phyloP scores from a whole-genome alignment of 2,888 invertebrate genomes.

The Agonopterix arenella region DNA sequence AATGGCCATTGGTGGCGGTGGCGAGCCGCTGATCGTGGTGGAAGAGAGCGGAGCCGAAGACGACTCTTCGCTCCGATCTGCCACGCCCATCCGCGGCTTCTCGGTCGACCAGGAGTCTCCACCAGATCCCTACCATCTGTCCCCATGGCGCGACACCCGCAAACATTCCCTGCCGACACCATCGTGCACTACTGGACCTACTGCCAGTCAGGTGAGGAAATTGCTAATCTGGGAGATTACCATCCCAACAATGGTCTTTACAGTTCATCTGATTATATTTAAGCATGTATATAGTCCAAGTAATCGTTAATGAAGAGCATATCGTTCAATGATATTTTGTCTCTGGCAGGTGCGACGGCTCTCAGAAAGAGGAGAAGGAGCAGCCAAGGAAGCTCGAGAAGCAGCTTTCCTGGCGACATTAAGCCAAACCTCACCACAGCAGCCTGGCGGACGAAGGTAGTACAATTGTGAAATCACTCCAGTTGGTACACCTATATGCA shows the following conservation, averaged over 20 bases:
- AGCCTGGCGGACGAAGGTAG: conserved; percentile 82
- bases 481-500: neutral
- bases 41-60: conserved; percentile 85
- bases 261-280: too few relatives aligned
- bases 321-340: neutral
- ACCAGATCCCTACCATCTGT: conserved; percentile 87
- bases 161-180: conserved; percentile 91
- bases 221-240: too few relatives aligned
- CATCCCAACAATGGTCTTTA: too few relatives aligned
- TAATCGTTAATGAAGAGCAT: too few relatives aligned
- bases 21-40: conserved; percentile 89
- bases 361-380: conserved; percentile 87
- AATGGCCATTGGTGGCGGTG: conserved; percentile 77
- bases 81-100: conserved; percentile 75
- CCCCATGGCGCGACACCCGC: conserved; percentile 88
- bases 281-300: too few relatives aligned
- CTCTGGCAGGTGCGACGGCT: conserved; percentile 81
- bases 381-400: conserved; percentile 85
- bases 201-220: conserved; percentile 85
- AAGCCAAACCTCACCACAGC: conserved; percentile 84
- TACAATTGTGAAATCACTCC: neutral
- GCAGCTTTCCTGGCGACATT: conserved; percentile 90
- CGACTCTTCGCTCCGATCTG: conserved; percentile 75
- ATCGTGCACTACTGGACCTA: conserved; percentile 89
- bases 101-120: conserved; percentile 87